phyloP scores from a whole-genome alignment of 1,140 invertebrate genomes.

The Coptotermes formosanus region DNA sequence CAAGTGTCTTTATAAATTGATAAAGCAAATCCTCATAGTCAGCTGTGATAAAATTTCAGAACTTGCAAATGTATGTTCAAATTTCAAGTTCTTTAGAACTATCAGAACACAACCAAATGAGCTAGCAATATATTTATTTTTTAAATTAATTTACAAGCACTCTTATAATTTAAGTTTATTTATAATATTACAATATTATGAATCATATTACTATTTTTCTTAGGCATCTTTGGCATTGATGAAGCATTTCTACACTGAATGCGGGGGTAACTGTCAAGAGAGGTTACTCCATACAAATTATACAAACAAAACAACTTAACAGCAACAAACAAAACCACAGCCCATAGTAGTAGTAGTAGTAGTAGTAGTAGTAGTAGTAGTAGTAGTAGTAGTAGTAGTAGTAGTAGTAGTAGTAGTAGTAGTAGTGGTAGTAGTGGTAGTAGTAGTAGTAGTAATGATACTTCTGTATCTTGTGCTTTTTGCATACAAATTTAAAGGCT shows the following conservation, averaged over 20 bases:
- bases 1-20: too few relatives aligned
- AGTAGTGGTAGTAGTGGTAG: neutral
- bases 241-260: constrained; percentile 9
- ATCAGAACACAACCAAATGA: neutral
- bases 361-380: too few relatives aligned
- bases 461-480: neutral
- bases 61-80: too few relatives aligned
- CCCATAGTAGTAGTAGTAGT: neutral
- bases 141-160: constrained; percentile 4
- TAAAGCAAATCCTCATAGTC: too few relatives aligned
- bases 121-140: neutral
- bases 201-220: neutral
- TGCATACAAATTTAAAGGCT: neutral
- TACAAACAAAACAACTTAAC: neutral
- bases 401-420: too few relatives aligned
- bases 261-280: neutral
- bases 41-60: too few relatives aligned
- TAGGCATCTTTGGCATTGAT: constrained; percentile 15
- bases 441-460: too few relatives aligned
- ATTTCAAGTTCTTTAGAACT: too few relatives aligned
- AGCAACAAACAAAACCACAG: neutral
- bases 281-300: neutral
- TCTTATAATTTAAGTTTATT: neutral
- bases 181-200: neutral
- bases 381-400: neutral